These are phyloP conservation scores for Antechinus stuartii DNA, from an alignment of 2,113 vertebrate genomes.

Conservation along the genomic window DNA sequence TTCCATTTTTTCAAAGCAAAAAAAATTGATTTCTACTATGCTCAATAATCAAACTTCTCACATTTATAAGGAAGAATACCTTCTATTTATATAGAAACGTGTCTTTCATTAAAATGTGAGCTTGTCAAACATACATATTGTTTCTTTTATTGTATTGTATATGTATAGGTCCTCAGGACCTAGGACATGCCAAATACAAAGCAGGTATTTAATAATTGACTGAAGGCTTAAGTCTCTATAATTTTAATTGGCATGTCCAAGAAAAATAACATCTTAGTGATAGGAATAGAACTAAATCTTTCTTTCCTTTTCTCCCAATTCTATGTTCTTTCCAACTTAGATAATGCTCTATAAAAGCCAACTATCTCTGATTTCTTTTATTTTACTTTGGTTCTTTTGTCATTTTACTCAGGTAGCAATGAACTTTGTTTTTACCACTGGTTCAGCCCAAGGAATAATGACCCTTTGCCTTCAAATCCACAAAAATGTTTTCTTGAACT, in stretches of 20 bases:
- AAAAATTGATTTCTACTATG: not conserved
- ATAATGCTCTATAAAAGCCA: not conserved
- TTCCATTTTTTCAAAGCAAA: not conserved
- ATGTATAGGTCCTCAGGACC: too few species aligned
- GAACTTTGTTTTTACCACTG: not conserved
- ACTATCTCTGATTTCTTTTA: not conserved
- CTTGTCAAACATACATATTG: not conserved
- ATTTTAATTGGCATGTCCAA: not conserved
- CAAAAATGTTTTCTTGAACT: not conserved
- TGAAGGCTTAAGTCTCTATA: not conserved
- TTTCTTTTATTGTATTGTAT: not conserved
- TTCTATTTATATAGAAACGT: not conserved
- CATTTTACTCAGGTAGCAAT: not conserved
- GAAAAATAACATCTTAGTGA: not conserved
- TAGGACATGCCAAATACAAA: not conserved
- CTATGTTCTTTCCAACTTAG: not conserved
- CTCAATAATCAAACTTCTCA: not conserved
- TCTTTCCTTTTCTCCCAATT: not conserved
- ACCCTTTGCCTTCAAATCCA: accelerated
- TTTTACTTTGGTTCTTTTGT: not conserved
- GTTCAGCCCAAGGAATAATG: not conserved
- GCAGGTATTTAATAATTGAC: not conserved
- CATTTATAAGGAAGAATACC: not conserved
- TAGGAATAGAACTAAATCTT: not conserved
- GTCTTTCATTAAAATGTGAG: not conserved